These are phyloP conservation scores for Ascaphus truei DNA, from an alignment of 2,113 vertebrate species.

Conservation along the genomic window DNA sequence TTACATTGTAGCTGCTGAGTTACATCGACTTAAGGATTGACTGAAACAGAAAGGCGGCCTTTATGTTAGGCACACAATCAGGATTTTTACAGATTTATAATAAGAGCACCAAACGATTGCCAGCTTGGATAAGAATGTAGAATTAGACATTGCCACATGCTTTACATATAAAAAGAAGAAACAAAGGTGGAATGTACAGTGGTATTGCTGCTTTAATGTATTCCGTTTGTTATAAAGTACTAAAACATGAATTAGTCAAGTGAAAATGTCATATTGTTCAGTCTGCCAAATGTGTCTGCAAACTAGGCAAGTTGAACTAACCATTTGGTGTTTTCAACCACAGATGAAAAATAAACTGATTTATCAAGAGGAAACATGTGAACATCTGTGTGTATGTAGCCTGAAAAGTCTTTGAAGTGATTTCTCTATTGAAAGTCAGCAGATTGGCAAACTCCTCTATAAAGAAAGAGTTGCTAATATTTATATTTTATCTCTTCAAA, in stretches of 20 bases:
- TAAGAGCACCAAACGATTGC: too few relatives aligned
- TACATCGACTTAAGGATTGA: too few relatives aligned
- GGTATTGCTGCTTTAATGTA: background rate
- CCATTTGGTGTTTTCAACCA: constrained; percentile 37
- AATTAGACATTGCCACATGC: too few relatives aligned
- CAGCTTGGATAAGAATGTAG: too few relatives aligned
- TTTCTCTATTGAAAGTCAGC: constrained; percentile 27
- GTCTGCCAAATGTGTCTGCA: background rate
- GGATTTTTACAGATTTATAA: too few relatives aligned
- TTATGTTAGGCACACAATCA: too few relatives aligned
- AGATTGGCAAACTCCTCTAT: constrained; percentile 21
- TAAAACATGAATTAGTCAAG: background rate
- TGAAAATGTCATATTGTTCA: constrained; percentile 1
- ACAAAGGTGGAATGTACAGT: too few relatives aligned
- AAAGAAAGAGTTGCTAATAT: constrained; percentile 25
- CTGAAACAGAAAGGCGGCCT: too few relatives aligned
- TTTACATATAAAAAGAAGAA: too few relatives aligned
- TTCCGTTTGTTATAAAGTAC: background rate
- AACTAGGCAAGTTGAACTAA: background rate
- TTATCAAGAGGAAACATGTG: constrained; percentile 28
- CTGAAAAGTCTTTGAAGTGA: constrained; percentile 33
- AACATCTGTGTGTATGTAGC: constrained; percentile 30
- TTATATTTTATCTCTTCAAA: constrained; percentile 19
- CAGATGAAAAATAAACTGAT: constrained; percentile 20
- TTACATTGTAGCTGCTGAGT: too few relatives aligned